Percentiles rank a stretch among this genome's conserved stretches.
phyloP scores from a whole-genome alignment of 2,888 invertebrate genomes.

The Tipula unca region DNA sequence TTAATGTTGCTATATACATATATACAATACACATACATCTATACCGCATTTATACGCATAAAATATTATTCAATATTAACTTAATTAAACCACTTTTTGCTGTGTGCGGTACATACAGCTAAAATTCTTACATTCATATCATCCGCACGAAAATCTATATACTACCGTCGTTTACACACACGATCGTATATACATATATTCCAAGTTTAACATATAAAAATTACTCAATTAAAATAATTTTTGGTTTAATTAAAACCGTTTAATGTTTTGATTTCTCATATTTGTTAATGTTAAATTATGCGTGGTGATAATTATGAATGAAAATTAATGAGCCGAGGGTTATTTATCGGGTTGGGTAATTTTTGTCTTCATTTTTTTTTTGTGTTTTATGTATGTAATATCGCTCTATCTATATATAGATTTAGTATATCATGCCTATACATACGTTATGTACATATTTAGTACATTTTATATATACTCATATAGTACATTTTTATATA shows the following conservation, averaged over 20 bases:
- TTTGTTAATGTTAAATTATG: constrained; percentile 8
- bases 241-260: constrained; percentile 14
- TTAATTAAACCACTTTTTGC: too few species aligned
- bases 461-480: background rate
- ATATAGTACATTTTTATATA: background rate
- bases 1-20: too few species aligned
- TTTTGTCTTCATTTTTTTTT: background rate
- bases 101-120: too few species aligned
- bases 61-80: too few species aligned
- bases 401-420: background rate
- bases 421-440: background rate
- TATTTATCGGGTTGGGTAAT: background rate
- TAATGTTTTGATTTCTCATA: background rate
- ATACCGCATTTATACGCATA: too few species aligned
- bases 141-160: too few species aligned
- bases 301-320: constrained; percentile 8
- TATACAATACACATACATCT: too few species aligned
- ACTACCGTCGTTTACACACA: too few species aligned
- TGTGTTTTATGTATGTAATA: background rate
- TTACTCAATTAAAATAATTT: background rate
- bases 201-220: background rate
- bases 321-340: background rate
- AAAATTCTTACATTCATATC: too few species aligned
- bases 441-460: background rate
- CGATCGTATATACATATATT: background rate